Percentiles rank a stretch among this genome's conserved stretches.
Evolutionary conservation across 2,113 vertebrate genomes (phyloP).

Genomic region (Lipotes vexillifer): DNA sequence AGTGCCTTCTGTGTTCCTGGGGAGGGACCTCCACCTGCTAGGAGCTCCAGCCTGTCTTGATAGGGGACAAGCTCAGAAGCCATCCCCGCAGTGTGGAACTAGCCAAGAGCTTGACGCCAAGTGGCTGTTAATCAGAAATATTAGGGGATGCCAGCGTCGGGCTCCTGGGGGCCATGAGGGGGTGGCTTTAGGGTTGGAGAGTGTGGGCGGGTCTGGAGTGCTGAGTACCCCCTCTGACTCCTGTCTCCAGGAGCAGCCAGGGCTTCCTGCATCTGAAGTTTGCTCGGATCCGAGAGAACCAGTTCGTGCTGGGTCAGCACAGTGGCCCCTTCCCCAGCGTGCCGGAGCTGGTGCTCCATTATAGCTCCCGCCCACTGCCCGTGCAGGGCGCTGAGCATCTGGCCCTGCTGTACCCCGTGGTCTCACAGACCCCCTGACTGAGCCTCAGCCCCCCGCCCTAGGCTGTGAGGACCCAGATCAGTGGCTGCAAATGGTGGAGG

Average conservation of each 20-base stretch:
- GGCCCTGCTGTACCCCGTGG: conserved; percentile 90
- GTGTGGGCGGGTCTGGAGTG: neutral
- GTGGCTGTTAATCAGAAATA: neutral
- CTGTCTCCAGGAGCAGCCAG: conserved; percentile 88
- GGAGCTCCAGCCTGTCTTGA: neutral
- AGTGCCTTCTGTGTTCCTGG: neutral
- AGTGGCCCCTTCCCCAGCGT: conserved; percentile 90
- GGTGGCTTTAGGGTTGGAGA: neutral
- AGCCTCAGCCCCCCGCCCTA: neutral
- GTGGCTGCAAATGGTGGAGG: neutral
- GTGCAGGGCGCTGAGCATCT: conserved; percentile 91
- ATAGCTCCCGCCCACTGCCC: conserved; percentile 89
- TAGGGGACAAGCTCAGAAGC: neutral
- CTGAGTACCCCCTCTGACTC: neutral
- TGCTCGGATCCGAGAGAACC: conserved; percentile 81
- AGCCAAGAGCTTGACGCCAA: neutral
- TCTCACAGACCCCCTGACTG: conserved; percentile 85
- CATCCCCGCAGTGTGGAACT: too few species aligned
- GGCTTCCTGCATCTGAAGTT: conserved; percentile 98
- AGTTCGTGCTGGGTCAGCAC: conserved; percentile 90
- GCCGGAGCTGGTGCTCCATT: conserved; percentile 90
- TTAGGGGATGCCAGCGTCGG: accelerated
- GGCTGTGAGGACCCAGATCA: neutral
- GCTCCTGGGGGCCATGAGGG: neutral
- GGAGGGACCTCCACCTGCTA: neutral